A percentile compares a stretch with the other conserved stretches of the same genome.
phyloP scores from a whole-genome alignment of 2,888 invertebrate species.

The Gisinianus flammeolus region DNA sequence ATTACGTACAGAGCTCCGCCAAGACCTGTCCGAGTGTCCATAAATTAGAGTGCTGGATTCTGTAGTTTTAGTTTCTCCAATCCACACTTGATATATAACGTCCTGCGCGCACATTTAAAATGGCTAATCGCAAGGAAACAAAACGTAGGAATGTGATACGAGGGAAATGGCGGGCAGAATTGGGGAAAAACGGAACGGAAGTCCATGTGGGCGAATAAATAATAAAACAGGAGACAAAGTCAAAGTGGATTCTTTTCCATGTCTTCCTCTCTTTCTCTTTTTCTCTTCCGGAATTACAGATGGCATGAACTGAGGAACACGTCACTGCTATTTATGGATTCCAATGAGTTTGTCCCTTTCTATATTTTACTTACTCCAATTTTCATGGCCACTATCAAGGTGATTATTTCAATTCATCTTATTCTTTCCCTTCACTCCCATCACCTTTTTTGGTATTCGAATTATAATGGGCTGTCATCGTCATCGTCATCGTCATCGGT shows the following conservation, averaged over 20 bases:
- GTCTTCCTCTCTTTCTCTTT: not conserved
- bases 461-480: too few species aligned
- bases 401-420: too few species aligned
- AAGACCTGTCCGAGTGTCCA: constrained; percentile 1
- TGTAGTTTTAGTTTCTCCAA: too few species aligned
- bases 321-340: too few species aligned
- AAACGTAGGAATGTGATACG: too few species aligned
- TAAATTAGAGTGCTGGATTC: not conserved
- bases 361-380: too few species aligned
- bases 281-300: not conserved
- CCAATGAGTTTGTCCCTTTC: too few species aligned
- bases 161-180: not conserved
- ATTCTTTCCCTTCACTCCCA: not conserved
- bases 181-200: constrained; percentile 27
- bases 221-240: constrained; percentile 25
- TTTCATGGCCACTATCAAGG: too few species aligned
- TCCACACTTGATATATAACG: too few species aligned
- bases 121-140: not conserved
- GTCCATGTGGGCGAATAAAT: constrained; percentile 40
- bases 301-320: too few species aligned
- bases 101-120: not conserved
- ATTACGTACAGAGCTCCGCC: not conserved
- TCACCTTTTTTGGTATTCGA: not conserved
- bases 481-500: not conserved
- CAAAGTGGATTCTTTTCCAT: not conserved